Base-by-base conservation (phyloP, 1,140 invertebrate genomes). In the Drosophila athabasca region DNA sequence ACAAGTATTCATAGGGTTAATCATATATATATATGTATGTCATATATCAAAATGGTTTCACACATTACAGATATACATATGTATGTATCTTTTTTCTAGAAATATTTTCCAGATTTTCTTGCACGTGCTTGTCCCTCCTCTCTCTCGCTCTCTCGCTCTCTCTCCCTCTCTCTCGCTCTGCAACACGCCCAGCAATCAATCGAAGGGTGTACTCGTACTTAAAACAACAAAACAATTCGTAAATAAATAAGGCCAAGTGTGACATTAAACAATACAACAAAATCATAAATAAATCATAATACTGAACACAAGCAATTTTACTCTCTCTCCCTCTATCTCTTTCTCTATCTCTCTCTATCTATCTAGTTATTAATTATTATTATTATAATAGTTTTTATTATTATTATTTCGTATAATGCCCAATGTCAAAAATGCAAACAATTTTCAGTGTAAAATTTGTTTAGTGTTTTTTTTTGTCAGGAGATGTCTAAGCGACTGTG, bases 281-380 rank as follows among this genome's bases (percentile, higher is more conserved):
- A 69, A 69, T 44, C 45, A 70, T 62, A 70, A 75, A 76, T 57
- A 76, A 79, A 76, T 69, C 62, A 73, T 84, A 84, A 84, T 84
- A 84, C 82, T 84, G 81, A 84, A 84, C 81, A 87, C 82, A 84
- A 85, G 68, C 73, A 69, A 61, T 43, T 69, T 84, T 45, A 78
- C 48, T 19, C 17, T 19, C 17, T 19, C 17, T 19, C 17, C 1
- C 17, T 19, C 17, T 19, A 19, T 19, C 1, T 1, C 17, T 19
- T 19, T 19, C 17, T 19, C 17, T 19, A 19, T 55, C 69, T n/a
- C 45, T 71, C 54, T 13, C 44, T 66, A 50, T 55, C 62, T n/a
- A 39, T 71, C 51, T 61, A 72, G 26, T 43, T 79, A 51, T 62
- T 45, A 64, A 44, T 58, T 54, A 24, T 54, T 66, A 43, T 55